phyloP scores from a whole-genome alignment of 2,797 vertebrate genomes.

The Lateolabrax maculatus region DNA sequence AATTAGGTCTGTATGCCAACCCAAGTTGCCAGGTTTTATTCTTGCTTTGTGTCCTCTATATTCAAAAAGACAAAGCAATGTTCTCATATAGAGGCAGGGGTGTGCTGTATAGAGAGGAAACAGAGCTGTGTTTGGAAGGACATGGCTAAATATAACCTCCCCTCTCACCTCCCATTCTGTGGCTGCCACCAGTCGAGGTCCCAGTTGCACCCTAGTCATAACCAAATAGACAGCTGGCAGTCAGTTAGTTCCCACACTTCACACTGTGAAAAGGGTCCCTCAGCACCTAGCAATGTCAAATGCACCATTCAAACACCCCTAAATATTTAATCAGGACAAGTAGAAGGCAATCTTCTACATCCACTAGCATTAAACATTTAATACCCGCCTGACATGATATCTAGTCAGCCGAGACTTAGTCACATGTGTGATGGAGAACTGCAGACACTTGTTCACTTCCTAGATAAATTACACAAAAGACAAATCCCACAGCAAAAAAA shows the following conservation, averaged over 20 bases:
- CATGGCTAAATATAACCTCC: conserved; percentile 79
- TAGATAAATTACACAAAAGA: conserved; percentile 59
- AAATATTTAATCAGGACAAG: conserved; percentile 88
- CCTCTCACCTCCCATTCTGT: conserved; percentile 65
- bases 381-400: conserved; percentile 77
- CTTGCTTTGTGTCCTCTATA: conserved; percentile 46
- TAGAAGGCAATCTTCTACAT: conserved; percentile 83
- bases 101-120: conserved; percentile 45
- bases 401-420: conserved; percentile 72
- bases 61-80: conserved; percentile 66
- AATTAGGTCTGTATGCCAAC: conserved; percentile 44
- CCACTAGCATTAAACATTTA: conserved; percentile 86
- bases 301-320: conserved; percentile 75
- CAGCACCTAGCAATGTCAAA: conserved; percentile 80
- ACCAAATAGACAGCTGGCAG: conserved; percentile 77
- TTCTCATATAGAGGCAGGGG: conserved; percentile 47
- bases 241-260: conserved; percentile 73
- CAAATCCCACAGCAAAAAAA: conserved; percentile 42
- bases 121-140: conserved; percentile 64
- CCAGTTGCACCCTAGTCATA: conserved; percentile 60
- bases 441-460: conserved; percentile 54
- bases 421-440: conserved; percentile 40
- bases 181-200: conserved; percentile 65
- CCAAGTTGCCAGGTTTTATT: conserved; percentile 32
- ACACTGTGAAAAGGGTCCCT: conserved; percentile 69